phyloP scores from a whole-genome alignment of 2,888 invertebrate species.

The Polylopha cassiicola region DNA sequence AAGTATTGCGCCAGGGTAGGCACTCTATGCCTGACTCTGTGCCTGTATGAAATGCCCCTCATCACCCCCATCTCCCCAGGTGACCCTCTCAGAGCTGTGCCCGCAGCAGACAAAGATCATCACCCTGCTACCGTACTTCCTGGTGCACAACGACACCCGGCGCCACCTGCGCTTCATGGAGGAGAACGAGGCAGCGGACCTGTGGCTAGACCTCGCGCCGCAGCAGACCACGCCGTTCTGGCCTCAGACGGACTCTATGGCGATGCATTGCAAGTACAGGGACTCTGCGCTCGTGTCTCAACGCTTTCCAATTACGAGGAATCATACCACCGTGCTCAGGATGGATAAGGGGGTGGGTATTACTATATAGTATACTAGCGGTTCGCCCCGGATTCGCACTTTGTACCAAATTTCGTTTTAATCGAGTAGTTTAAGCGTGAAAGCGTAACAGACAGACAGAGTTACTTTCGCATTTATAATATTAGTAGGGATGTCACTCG shows the following conservation, averaged over 20 bases:
- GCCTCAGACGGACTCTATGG: constrained; percentile 89
- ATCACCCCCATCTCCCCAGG: constrained; percentile 40
- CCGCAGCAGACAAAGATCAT: constrained; percentile 87
- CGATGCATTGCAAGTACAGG: constrained; percentile 86
- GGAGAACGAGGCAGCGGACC: constrained; percentile 88
- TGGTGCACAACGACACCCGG: constrained; percentile 84
- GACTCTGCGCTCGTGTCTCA: constrained; percentile 87
- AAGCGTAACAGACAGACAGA: too few relatives aligned
- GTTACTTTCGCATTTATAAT: too few relatives aligned
- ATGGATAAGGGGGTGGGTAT: constrained; percentile 88
- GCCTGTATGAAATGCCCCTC: not conserved
- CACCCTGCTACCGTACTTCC: constrained; percentile 86
- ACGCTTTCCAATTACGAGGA: constrained; percentile 83
- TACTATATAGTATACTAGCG: constrained; percentile 30
- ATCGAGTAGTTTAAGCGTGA: too few relatives aligned
- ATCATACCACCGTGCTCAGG: constrained; percentile 84
- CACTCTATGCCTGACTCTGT: too few relatives aligned
- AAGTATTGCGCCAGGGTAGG: too few relatives aligned
- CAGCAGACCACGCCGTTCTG: constrained; percentile 85
- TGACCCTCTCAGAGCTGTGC: constrained; percentile 82
- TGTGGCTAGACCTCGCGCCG: constrained; percentile 87
- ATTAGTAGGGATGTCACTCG: too few relatives aligned
- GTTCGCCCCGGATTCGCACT: too few relatives aligned
- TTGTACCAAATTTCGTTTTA: too few relatives aligned
- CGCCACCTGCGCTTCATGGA: constrained; percentile 85